Percentiles rank a stretch among this genome's conserved stretches.
phyloP scores from a whole-genome alignment of 2,797 vertebrate genomes.

The Argya squamiceps region DNA sequence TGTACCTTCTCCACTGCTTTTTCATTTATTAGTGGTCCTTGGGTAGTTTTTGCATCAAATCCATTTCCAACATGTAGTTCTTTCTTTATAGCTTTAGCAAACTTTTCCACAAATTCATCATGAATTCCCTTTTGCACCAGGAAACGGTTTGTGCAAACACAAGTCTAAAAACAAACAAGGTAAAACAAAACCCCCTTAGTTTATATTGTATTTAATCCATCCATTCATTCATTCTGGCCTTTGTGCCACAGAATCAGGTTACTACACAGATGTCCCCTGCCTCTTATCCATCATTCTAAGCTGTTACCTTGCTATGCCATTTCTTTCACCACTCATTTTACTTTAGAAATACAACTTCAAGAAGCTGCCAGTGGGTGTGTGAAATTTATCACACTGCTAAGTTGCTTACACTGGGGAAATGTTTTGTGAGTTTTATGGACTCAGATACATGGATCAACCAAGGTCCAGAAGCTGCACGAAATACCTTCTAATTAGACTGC shows the following conservation, averaged over 20 bases:
- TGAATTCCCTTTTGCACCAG: conserved; percentile 91
- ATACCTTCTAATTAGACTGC: background rate
- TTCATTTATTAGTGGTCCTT: conserved; percentile 92
- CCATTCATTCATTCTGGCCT: background rate
- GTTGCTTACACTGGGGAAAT: background rate
- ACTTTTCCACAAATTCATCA: conserved; percentile 85
- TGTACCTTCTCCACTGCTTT: conserved; percentile 93
- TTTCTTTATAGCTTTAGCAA: conserved; percentile 83
- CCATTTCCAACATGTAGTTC: conserved; percentile 87
- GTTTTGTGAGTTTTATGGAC: background rate
- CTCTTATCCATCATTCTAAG: background rate
- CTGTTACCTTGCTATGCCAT: background rate
- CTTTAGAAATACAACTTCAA: background rate
- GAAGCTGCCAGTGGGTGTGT: background rate
- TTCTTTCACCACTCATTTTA: background rate
- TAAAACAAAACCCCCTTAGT: background rate
- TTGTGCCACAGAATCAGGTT: background rate
- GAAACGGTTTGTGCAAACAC: conserved; percentile 93
- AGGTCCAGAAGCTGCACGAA: background rate
- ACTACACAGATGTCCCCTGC: background rate
- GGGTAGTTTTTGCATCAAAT: conserved; percentile 87
- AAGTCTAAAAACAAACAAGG: conserved; percentile 81
- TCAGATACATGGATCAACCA: background rate
- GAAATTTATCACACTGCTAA: background rate
- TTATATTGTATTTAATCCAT: background rate